These are phyloP conservation scores for Oasisia sp. DNA, from an alignment of 2,888 invertebrate species.

Conservation along the genomic window DNA sequence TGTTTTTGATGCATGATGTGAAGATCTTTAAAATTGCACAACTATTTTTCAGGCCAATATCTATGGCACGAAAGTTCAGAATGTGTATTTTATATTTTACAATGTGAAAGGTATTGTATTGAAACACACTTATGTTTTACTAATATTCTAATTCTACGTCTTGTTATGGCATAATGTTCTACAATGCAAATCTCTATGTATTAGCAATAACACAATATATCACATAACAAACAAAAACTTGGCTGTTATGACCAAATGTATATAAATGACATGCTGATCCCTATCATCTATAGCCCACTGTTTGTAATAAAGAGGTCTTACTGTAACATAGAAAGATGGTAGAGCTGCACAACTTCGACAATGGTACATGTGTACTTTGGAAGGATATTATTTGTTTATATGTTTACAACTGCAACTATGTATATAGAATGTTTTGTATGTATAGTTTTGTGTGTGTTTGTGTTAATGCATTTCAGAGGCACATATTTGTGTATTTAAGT, in stretches of 20 bases:
- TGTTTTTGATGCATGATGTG: not conserved
- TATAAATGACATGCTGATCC: not conserved
- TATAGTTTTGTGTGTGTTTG: not conserved
- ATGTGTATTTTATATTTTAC: not conserved
- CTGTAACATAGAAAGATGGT: not conserved
- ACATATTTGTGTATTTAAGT: not conserved
- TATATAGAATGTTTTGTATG: not conserved
- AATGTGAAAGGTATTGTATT: not conserved
- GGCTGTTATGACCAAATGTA: not conserved
- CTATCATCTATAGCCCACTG: not conserved
- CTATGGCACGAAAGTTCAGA: not conserved
- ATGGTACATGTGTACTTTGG: not conserved
- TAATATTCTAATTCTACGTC: not conserved
- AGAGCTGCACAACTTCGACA: not conserved
- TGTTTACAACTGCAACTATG: not conserved
- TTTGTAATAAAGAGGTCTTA: not conserved
- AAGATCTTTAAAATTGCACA: constrained; percentile 10
- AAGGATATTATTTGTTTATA: not conserved
- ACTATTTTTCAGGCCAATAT: not conserved
- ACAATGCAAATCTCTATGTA: not conserved
- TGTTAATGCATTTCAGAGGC: not conserved
- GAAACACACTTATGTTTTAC: not conserved
- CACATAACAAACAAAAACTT: not conserved
- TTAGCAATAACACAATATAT: not conserved
- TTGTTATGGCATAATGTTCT: not conserved